A percentile compares a stretch with the other conserved stretches of the same genome.
These are phyloP conservation scores for Catalaphyllia jardinei DNA, from an alignment of 64 coral and sea anemone species.

Conservation along the genomic window DNA sequence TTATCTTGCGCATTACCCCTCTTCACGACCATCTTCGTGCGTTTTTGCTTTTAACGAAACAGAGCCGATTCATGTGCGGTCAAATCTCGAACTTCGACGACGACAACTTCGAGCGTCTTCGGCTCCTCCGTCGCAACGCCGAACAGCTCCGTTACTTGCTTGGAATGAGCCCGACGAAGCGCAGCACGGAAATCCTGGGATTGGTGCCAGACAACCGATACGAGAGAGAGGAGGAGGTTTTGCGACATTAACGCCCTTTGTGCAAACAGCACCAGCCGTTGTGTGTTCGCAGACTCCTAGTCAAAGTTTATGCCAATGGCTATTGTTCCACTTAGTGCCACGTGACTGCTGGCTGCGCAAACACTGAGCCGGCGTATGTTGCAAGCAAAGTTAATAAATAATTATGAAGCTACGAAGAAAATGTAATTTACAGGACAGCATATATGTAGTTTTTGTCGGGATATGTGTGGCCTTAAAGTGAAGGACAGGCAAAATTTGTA, in stretches of 20 bases:
- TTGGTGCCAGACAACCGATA: constrained; percentile 24
- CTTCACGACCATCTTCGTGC: constrained; percentile 1
- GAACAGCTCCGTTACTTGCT: constrained; percentile 56
- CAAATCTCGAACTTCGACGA: constrained; percentile 59
- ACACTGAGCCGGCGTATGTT: neutral
- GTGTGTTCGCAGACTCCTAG: neutral
- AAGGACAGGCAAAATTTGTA: too few species aligned
- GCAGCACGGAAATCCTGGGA: constrained; percentile 37
- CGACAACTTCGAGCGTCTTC: constrained; percentile 63
- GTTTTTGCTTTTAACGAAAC: constrained; percentile 27
- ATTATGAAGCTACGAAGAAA: too few species aligned
- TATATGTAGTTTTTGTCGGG: too few species aligned
- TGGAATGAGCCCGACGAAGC: constrained; percentile 66
- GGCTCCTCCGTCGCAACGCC: constrained; percentile 51
- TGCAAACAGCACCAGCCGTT: neutral
- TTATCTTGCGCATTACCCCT: constrained; percentile 32
- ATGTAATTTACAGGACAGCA: too few species aligned
- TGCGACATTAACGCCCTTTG: neutral
- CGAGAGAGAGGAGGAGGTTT: neutral
- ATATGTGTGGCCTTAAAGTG: too few species aligned
- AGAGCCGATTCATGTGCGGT: constrained; percentile 52
- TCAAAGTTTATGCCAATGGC: constrained; percentile 45
- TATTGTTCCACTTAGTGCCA: constrained; percentile 43
- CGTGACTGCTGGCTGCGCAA: neutral
- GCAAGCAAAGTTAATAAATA: neutral